Conservation (phyloP, 2,888 invertebrate genomes). For the Meiosimyza decipiens region DNA sequence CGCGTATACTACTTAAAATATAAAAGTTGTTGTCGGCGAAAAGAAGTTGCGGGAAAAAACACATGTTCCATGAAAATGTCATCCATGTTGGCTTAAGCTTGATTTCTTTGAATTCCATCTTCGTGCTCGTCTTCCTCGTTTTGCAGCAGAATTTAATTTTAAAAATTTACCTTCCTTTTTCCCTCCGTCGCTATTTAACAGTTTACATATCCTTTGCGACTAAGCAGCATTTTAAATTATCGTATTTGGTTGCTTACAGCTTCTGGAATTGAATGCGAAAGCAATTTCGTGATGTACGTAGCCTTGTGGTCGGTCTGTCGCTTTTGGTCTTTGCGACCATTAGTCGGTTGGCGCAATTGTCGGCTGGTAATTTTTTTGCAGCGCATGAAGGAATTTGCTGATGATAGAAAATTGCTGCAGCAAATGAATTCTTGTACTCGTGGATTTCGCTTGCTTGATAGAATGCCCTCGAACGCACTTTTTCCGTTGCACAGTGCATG, state of each 20-base stretch:
- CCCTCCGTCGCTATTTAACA: too few relatives aligned
- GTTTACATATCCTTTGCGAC: too few relatives aligned
- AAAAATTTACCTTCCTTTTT: too few relatives aligned
- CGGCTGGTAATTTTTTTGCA: slow-evolving; percentile 3
- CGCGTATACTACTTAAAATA: neutral
- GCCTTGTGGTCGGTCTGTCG: too few relatives aligned
- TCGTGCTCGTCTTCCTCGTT: too few relatives aligned
- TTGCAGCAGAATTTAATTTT: too few relatives aligned
- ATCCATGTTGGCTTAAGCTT: too few relatives aligned
- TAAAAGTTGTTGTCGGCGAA: slow-evolving; percentile 6
- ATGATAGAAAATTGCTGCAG: slow-evolving; percentile 20
- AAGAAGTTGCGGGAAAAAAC: neutral
- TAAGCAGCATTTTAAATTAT: neutral
- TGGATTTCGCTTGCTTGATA: neutral
- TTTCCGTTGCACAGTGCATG: neutral
- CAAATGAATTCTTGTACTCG: neutral
- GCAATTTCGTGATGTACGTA: neutral
- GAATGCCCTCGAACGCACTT: neutral
- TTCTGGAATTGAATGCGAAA: slow-evolving; percentile 2
- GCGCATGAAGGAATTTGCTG: slow-evolving; percentile 14
- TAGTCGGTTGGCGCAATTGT: neutral
- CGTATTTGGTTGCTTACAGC: slow-evolving; percentile 2
- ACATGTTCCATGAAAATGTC: neutral
- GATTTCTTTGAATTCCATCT: too few relatives aligned
- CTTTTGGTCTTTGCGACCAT: neutral